These are phyloP conservation scores for Jordanella pulchra DNA, from an alignment of 2,797 vertebrate genomes.

Conservation along the genomic window DNA sequence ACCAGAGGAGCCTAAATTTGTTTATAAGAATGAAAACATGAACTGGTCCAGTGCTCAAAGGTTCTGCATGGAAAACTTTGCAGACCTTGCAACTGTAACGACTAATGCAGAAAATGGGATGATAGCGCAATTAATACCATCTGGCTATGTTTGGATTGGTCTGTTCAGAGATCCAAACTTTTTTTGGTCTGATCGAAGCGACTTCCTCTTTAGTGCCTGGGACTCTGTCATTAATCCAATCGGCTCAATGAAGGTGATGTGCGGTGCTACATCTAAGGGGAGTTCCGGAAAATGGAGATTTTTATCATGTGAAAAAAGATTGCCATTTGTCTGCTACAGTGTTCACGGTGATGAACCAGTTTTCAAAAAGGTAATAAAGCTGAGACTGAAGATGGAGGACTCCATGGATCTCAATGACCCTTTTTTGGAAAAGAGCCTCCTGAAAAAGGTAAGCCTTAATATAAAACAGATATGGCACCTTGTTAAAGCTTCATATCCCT, in stretches of 20 bases:
- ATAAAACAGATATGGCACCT: too few species aligned
- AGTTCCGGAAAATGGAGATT: not conserved
- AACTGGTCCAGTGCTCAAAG: slow-evolving; percentile 14
- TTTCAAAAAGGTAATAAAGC: not conserved
- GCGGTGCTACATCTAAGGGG: not conserved
- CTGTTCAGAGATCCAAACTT: slow-evolving; percentile 1
- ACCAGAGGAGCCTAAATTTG: slow-evolving; percentile 3
- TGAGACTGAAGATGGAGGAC: not conserved
- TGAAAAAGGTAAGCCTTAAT: not conserved
- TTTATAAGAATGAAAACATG: accelerated
- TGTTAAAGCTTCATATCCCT: too few species aligned
- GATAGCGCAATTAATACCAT: not conserved
- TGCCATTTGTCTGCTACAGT: slow-evolving; percentile 23
- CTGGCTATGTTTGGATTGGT: slow-evolving; percentile 16
- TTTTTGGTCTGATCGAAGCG: slow-evolving; percentile 32
- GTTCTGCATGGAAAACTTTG: slow-evolving; percentile 19
- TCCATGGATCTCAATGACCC: not conserved
- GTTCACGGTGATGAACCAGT: not conserved
- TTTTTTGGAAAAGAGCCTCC: not conserved
- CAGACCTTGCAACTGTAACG: not conserved
- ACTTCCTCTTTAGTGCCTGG: not conserved
- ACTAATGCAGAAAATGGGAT: not conserved
- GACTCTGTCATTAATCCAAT: accelerated
- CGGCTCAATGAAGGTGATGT: not conserved
- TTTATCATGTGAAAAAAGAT: accelerated